Evolutionary conservation across 2,888 invertebrate species (phyloP), one percentile per base, ranked within the genome.

Genomic region (Thelaira solivaga): DNA sequence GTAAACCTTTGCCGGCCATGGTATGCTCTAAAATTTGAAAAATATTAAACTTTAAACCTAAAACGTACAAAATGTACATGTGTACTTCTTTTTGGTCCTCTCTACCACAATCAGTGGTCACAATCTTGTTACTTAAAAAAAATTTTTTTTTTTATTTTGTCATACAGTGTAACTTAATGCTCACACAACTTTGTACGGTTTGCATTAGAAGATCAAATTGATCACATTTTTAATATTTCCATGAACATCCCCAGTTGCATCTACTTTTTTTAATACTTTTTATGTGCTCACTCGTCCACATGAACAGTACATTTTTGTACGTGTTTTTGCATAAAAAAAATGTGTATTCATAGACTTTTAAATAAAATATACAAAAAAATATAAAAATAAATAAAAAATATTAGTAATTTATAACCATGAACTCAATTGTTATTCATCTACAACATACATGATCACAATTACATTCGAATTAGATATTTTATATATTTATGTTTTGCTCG

Each of bases 381-480:
- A 67, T 16, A 18, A 41, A 49, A 51, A 61, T 29, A 64, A 34
- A 67, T 16, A 18, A 16, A 49, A 65, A 61, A 43, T 75, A 53
- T 74, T 57, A 45, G 53, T 74, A 78, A 80, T 75, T 55, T 62
- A n/a, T n/a, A 80, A 76, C 81, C 81, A 76, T 82, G 82, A 82
- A 81, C 82, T 82, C 82, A 80, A 82, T 82, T 77, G 64, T 13
- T 47, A 72, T 72, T 80, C 72, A 71, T 71, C 41, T 16, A 36
- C 39, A 64, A 39, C 20, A 62, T 34, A 43, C 74, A 65, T 45
- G 74, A 53, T 71, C 65, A 74, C 74, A 74, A 71, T 78, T 71
- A 65, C 69, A 61, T 65, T 59, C 59, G 31, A 73, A 45, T 20
- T 45, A 51, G 34, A 62, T 45, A 26, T 55, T 55, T 39, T 29